Percentiles rank a stretch among this genome's conserved stretches.
These are phyloP conservation scores for Catostylus mosaicus DNA, from an alignment of 30 jellyfish, hydroid and myxozoan species.

Conservation along the genomic window DNA sequence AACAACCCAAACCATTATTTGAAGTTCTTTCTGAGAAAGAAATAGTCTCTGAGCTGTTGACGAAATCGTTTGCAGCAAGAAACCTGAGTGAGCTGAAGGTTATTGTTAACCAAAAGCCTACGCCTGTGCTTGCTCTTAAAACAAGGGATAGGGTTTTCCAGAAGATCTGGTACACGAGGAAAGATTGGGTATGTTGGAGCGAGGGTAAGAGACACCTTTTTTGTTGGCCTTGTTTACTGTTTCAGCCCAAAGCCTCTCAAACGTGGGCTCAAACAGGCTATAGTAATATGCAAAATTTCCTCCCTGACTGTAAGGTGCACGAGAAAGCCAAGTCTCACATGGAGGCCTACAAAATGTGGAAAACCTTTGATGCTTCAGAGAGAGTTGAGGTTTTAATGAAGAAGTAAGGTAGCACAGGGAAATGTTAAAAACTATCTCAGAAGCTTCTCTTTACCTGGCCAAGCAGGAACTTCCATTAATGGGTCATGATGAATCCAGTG, in stretches of 20 bases:
- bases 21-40: neutral
- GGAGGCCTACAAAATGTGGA: constrained; percentile 40
- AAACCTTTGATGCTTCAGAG: constrained; percentile 31
- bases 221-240: constrained; percentile 65
- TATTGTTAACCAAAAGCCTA: constrained; percentile 31
- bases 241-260: constrained; percentile 21
- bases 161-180: constrained; percentile 19
- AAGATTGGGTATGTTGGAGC: constrained; percentile 27
- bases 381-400: constrained; percentile 46
- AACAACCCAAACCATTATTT: too few species aligned
- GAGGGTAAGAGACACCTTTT: constrained; percentile 19
- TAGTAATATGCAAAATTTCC: constrained; percentile 22
- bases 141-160: constrained; percentile 26
- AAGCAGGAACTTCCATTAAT: constrained; percentile 35
- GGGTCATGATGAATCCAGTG: constrained; percentile 62
- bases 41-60: neutral
- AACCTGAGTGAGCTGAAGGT: constrained; percentile 31
- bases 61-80: constrained; percentile 17
- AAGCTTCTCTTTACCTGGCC: constrained; percentile 17
- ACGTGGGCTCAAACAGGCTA: constrained; percentile 55
- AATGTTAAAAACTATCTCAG: constrained; percentile 10
- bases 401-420: constrained; percentile 44
- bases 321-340: constrained; percentile 39
- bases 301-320: constrained; percentile 39
- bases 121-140: neutral